Evolutionary conservation across 2,888 invertebrate species (phyloP).

Genomic region (Asteroscopus sphinx): DNA sequence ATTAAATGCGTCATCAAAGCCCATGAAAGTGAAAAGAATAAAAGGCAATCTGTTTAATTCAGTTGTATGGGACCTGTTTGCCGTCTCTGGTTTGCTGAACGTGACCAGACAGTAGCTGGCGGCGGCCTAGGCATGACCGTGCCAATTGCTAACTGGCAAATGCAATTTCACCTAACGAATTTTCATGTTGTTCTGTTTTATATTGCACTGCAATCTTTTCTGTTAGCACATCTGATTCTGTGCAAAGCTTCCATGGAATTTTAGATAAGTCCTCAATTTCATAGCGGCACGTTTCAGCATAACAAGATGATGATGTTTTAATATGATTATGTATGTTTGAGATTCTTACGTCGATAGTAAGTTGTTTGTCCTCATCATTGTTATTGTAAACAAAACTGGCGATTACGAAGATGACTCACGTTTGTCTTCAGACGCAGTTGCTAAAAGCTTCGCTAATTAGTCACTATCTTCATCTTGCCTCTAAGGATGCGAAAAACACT

Average conservation of each 20-base stretch:
- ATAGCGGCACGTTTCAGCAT: constrained; percentile 38
- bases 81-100: constrained; percentile 85
- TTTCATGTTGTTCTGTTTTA: constrained; percentile 49
- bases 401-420: constrained; percentile 67
- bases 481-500: constrained; percentile 56
- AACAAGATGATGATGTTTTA: constrained; percentile 36
- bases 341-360: constrained; percentile 50
- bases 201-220: constrained; percentile 42
- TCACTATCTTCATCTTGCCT: constrained; percentile 53
- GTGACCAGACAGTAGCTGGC: constrained; percentile 84
- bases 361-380: constrained; percentile 70
- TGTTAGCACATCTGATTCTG: constrained; percentile 45
- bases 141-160: constrained; percentile 72
- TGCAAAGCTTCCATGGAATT: constrained; percentile 30
- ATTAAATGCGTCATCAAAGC: constrained; percentile 71
- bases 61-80: constrained; percentile 81
- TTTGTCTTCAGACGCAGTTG: constrained; percentile 62
- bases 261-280: constrained; percentile 31
- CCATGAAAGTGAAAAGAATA: constrained; percentile 77
- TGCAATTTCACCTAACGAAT: constrained; percentile 67
- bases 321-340: constrained; percentile 32
- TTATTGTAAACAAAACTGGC: constrained; percentile 79
- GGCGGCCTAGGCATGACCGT: constrained; percentile 72
- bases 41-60: constrained; percentile 78
- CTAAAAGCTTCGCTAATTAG: constrained; percentile 65